phyloP scores from a whole-genome alignment of 2,888 invertebrate species.

The Tenthredo notha region DNA sequence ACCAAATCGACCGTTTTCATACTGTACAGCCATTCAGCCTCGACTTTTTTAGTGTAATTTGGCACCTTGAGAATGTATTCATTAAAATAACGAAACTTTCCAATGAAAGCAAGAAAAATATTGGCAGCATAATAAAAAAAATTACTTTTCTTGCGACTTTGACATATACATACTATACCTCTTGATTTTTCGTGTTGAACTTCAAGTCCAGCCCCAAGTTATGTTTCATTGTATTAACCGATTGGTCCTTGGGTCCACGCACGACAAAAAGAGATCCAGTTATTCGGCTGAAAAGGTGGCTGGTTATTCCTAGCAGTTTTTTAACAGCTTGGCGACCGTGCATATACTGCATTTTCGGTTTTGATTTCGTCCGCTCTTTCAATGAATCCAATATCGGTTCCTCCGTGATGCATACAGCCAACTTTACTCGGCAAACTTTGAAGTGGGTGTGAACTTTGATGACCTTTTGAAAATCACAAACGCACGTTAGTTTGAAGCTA shows the following conservation, averaged over 20 bases:
- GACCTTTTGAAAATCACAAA: constrained; percentile 79
- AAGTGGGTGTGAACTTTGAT: constrained; percentile 80
- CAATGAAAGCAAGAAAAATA: not conserved
- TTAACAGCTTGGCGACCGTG: constrained; percentile 82
- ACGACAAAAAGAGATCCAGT: constrained; percentile 91
- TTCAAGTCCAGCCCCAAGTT: constrained; percentile 96
- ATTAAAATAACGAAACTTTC: not conserved
- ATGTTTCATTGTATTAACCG: constrained; percentile 78
- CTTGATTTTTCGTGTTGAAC: constrained; percentile 87
- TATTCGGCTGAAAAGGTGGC: constrained; percentile 89
- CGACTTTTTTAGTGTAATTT: constrained; percentile 89
- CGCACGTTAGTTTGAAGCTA: constrained; percentile 70
- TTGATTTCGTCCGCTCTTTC: constrained; percentile 69
- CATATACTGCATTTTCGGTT: constrained; percentile 79
- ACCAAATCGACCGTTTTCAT: constrained; percentile 86
- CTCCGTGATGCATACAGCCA: constrained; percentile 78
- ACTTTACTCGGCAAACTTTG: constrained; percentile 83
- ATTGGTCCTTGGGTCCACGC: constrained; percentile 78
- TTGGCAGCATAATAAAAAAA: not conserved
- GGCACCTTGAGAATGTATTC: constrained; percentile 80
- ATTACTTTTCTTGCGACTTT: not conserved
- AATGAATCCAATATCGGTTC: constrained; percentile 80
- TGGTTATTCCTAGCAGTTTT: constrained; percentile 82
- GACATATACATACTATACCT: constrained; percentile 78
- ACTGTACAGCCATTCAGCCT: constrained; percentile 89